These are phyloP conservation scores for Parambassis ranga DNA, from an alignment of 2,797 vertebrate species.

Conservation along the genomic window DNA sequence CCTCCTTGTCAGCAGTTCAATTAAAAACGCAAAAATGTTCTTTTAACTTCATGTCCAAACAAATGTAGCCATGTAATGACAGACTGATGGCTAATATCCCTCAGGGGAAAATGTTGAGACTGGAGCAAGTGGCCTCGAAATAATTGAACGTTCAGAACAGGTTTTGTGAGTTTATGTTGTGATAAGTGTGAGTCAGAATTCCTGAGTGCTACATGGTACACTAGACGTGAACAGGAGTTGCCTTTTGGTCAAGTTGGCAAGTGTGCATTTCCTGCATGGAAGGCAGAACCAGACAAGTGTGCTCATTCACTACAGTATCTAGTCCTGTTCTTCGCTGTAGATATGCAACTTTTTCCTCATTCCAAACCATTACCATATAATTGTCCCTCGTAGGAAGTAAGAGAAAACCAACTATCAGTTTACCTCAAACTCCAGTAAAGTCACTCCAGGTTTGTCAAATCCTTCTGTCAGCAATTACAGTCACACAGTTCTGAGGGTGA, in stretches of 20 bases:
- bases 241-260: slow-evolving; percentile 20
- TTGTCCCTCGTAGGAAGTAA: not conserved
- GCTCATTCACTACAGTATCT: not conserved
- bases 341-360: not conserved
- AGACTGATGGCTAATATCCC: slow-evolving; percentile 29
- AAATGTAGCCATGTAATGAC: slow-evolving; percentile 34
- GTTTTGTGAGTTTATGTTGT: slow-evolving; percentile 57
- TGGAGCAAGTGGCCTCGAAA: slow-evolving; percentile 45
- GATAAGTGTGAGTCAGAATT: slow-evolving; percentile 46
- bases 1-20: slow-evolving; percentile 50
- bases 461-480: not conserved
- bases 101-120: slow-evolving; percentile 23
- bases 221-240: slow-evolving; percentile 46
- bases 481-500: slow-evolving; percentile 26
- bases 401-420: not conserved
- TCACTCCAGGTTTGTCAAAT: not conserved
- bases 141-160: slow-evolving; percentile 58
- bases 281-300: not conserved
- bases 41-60: slow-evolving; percentile 19
- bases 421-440: not conserved
- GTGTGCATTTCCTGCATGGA: slow-evolving; percentile 24
- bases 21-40: slow-evolving; percentile 39
- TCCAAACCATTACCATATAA: not conserved
- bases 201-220: slow-evolving; percentile 52
- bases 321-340: not conserved